Base-by-base conservation (phyloP, 2,888 invertebrate species). In the Pristionchus mayeri region DNA sequence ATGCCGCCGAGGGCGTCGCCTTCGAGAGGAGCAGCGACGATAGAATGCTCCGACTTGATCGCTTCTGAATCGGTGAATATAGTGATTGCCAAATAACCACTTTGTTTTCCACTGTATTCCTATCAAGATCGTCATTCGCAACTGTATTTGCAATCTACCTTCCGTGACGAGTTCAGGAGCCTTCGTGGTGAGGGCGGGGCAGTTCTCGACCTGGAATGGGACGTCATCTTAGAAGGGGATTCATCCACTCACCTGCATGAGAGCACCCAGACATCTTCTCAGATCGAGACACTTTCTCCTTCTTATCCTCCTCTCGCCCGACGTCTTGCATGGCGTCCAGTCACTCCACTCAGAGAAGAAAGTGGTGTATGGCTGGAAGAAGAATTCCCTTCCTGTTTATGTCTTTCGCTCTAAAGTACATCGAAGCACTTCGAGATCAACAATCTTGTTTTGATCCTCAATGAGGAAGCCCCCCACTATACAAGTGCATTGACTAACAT, bases 261-360 rank as follows among this genome's bases (percentile, higher is more conserved):
- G 85, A 11, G 89, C 87, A 27, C 91, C 92, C 11, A 89, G 84
- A 85, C 92, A 92, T 84, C 88, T 89, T 81, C 90, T 84, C 60
- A 91, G 87, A 84, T 91, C 90, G 30, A 91, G 84, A 85, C 93
- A 92, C 84, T 90, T 90, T 88, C 93, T 88, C 52, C 92, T 88
- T 13, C 93, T 87, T 48, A 92, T 88, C 80, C 91, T 89, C 40
- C 92, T 88, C 76, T 93, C 92, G 52, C 92, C 91, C 30, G 88
- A 88, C 76, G 88, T 88, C 30, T 87, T 90, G 86, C 92, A 92
- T 21, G 88, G 87, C 0, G 91, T 91, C 92, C 92, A 92, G 37
- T 90, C 89, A 11, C 89, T 89, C 92, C 92, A 92, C 44, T 89
- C 89, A 27, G 91, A 90, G 88, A 92, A 92, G 85, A 88, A 91